These are phyloP conservation scores for Ceratothoa steindachneri DNA, from an alignment of 2,888 invertebrate genomes.

Conservation along the genomic window DNA sequence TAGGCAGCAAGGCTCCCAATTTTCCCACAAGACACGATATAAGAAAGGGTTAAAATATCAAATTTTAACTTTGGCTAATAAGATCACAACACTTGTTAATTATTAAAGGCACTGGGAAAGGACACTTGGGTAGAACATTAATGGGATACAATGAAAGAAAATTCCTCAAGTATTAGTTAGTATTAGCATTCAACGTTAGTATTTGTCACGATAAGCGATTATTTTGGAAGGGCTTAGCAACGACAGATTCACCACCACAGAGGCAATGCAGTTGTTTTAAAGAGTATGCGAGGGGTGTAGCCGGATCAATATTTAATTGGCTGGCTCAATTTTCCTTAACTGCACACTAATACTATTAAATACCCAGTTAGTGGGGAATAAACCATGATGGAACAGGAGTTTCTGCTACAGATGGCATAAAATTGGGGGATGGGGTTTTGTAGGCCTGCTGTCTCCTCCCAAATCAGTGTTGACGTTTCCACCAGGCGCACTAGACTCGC, in stretches of 20 bases:
- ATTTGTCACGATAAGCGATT: neutral
- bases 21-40: too few species aligned
- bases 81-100: slow-evolving; percentile 2
- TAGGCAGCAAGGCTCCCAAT: too few species aligned
- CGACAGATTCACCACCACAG: neutral
- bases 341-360: neutral
- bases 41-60: too few species aligned
- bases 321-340: neutral
- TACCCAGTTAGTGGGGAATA: neutral
- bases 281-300: neutral
- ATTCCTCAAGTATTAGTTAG: neutral
- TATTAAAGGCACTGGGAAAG: neutral
- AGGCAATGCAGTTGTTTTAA: slow-evolving; percentile 8
- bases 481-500: neutral
- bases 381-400: neutral
- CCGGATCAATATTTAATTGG: slow-evolving; percentile 4
- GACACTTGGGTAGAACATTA: slow-evolving; percentile 9
- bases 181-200: too few species aligned
- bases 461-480: neutral
- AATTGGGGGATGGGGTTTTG: neutral
- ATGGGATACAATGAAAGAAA: neutral
- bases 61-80: neutral
- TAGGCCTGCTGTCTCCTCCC: neutral
- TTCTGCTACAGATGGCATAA: neutral
- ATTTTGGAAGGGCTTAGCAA: neutral